phyloP scores from a whole-genome alignment of 30 jellyfish, hydroid and myxozoan species.

The Chironex yamaguchii region DNA sequence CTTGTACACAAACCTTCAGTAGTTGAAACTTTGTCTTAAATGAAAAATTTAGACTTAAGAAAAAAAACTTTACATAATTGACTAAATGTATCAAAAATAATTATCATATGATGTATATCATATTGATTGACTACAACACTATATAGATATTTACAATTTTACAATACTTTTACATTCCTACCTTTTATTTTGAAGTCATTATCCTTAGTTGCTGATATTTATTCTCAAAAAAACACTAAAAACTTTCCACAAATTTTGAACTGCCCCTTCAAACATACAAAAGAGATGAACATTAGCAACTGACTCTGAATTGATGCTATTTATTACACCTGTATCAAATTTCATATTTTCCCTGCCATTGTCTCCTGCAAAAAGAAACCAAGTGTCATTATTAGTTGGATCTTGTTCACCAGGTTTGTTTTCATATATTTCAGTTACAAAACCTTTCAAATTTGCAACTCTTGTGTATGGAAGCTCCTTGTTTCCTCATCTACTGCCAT shows the following conservation, averaged over 20 bases:
- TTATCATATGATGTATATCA: background rate
- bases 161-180: conserved; percentile 49
- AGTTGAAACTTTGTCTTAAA: conserved; percentile 12
- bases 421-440: too few relatives aligned
- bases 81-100: background rate
- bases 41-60: conserved; percentile 23
- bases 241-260: background rate
- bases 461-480: background rate
- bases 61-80: background rate
- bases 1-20: background rate
- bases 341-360: conserved; percentile 10
- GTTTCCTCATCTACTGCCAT: background rate
- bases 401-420: background rate
- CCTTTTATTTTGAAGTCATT: conserved; percentile 23
- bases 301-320: background rate
- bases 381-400: background rate
- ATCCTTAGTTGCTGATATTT: background rate
- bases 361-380: conserved; percentile 28
- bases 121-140: conserved; percentile 19
- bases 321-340: background rate
- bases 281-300: conserved; percentile 15
- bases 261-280: conserved; percentile 43
- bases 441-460: background rate
- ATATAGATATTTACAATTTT: conserved; percentile 5
- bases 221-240: background rate